phyloP scores from a whole-genome alignment of 2,113 vertebrate species.

The Paedocypris sp. region DNA sequence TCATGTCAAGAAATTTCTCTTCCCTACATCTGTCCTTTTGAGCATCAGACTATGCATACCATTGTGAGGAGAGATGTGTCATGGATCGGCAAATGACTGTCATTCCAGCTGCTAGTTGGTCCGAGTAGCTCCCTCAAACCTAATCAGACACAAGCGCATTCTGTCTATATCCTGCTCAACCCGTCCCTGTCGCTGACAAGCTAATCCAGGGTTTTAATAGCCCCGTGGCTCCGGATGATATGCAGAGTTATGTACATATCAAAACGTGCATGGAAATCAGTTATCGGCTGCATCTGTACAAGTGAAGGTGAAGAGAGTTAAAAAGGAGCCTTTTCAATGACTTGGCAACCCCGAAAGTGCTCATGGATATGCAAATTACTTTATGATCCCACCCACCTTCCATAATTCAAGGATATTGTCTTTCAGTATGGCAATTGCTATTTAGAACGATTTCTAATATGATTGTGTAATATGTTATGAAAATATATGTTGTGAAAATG shows the following conservation, averaged over 20 bases:
- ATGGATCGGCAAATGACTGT: conserved; percentile 31
- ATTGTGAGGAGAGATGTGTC: conserved; percentile 29
- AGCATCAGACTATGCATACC: conserved; percentile 26
- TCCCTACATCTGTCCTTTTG: conserved; percentile 2
- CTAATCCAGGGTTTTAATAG: conserved; percentile 41
- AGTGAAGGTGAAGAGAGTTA: conserved; percentile 26
- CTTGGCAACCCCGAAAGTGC: conserved; percentile 8
- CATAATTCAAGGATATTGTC: conserved; percentile 34
- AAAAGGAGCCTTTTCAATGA: neutral
- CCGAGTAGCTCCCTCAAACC: conserved; percentile 28
- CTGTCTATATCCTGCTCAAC: neutral
- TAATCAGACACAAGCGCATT: conserved; percentile 30
- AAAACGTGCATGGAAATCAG: conserved; percentile 52
- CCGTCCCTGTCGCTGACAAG: conserved; percentile 30
- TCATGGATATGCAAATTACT: conserved; percentile 41
- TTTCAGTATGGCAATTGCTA: too few species aligned
- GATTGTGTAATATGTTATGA: too few species aligned
- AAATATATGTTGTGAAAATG: too few species aligned
- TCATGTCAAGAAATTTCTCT: conserved; percentile 6
- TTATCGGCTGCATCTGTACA: conserved; percentile 36
- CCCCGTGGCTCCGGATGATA: conserved; percentile 41
- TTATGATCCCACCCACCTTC: conserved; percentile 37
- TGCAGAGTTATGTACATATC: conserved; percentile 64
- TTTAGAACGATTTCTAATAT: too few species aligned
- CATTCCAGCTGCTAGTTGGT: conserved; percentile 21